These are phyloP conservation scores for Herminia tarsipennalis DNA, from an alignment of 2,888 invertebrate genomes.

Conservation along the genomic window DNA sequence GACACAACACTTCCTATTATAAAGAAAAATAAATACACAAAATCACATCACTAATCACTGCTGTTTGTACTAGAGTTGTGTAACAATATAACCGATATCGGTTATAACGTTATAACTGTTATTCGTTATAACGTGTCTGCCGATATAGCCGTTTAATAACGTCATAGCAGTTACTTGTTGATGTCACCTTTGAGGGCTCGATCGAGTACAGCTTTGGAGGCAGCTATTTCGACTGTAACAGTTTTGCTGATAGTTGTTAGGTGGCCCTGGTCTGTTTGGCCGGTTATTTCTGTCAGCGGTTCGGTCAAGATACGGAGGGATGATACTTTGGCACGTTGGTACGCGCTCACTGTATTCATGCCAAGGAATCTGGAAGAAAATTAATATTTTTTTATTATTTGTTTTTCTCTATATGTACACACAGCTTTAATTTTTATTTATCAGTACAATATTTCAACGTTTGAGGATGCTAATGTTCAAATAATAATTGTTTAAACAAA, in stretches of 20 bases:
- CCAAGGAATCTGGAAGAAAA: conserved; percentile 90
- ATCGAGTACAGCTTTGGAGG: conserved; percentile 72
- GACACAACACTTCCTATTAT: conserved; percentile 11
- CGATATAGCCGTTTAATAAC: neutral
- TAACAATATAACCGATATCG: conserved; percentile 20
- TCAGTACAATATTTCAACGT: too few species aligned
- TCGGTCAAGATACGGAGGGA: conserved; percentile 90
- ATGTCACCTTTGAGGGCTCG: conserved; percentile 72
- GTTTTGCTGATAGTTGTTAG: conserved; percentile 79
- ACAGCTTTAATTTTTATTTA: too few species aligned
- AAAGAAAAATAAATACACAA: conserved; percentile 33
- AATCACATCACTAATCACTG: conserved; percentile 47
- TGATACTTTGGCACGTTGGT: conserved; percentile 95
- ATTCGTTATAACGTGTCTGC: too few species aligned
- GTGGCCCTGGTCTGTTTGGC: conserved; percentile 54
- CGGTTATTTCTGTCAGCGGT: conserved; percentile 45
- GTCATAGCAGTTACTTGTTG: conserved; percentile 44
- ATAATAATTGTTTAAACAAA: too few species aligned
- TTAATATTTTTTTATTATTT: neutral
- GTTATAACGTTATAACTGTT: conserved; percentile 14
- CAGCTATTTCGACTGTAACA: conserved; percentile 81
- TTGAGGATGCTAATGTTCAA: too few species aligned
- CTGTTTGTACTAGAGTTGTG: conserved; percentile 37
- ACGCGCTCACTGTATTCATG: conserved; percentile 95
- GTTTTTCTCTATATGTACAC: too few species aligned